Evolutionary conservation across 1,140 invertebrate species (phyloP), one percentile per base, ranked within the genome.

Genomic region (Conus betulinus): DNA sequence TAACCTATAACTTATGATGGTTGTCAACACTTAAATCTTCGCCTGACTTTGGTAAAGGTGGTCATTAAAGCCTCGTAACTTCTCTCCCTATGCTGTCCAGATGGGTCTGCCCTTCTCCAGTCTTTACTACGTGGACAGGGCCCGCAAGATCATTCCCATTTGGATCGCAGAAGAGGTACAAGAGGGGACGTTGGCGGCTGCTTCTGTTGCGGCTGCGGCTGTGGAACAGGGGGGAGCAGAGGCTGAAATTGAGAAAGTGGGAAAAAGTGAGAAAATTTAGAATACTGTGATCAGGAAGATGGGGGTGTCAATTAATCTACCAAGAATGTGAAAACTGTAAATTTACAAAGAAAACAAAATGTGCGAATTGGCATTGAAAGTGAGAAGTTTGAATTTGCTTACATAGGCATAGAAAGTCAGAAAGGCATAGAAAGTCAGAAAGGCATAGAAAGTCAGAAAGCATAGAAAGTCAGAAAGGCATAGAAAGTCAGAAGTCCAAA

Each of bases 91-190:
- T 51, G 25, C 57, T 20, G n/a, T 67, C 85, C 85, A 53, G 20
- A 87, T 87, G 85, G 85, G 85, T 6, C 71, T 74, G n/a, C 53
- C 85, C 53, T 87, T 87, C 74, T 87, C 85, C 74, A 76, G 71
- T 57, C 53, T 87, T 7, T 87, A 87, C 85, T 79, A 87, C 74
- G 20, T 87, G 71, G 74, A 78, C 53, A 79, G 51, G 17, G 85
- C 71, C 51, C 20, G 71, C 15, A 87, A 87, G 52, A 78, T 87
- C 39, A 74, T 87, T 79, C 85, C 85, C 53, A 76, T 87, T 57
- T 87, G 85, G 85, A 57, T 78, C 25, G 51, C 85, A 17, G 25
- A 23, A 20, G 63, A 53, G 4, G 60, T 17, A 25, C 0, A 60
- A n/a, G 51, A 55, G 7, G 39, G 39, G 39, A 3, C 39, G 39